Base-by-base conservation (phyloP, 1,140 invertebrate species). In the Pachypeltis micranthus region DNA sequence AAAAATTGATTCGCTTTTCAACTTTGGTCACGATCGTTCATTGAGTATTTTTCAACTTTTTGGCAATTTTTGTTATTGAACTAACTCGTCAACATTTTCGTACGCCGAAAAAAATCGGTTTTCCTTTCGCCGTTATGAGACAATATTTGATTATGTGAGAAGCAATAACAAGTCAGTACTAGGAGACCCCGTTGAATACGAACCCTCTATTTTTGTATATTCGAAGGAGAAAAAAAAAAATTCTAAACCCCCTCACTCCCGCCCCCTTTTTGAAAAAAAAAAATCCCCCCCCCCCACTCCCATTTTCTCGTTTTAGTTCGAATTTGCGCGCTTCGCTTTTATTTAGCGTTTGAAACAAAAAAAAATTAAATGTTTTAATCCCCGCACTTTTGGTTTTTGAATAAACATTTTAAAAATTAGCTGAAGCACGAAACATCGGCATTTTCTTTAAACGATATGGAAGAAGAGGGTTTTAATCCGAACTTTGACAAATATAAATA, bases 141-240 rank as follows among this genome's bases (percentile, higher is more conserved):
- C 70, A 72, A 72, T 70, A 70, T 63, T 63, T 54, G 26, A 60
- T 65, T 61, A 68, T 72, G 70, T 68, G 56, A 65, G 69, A 39
- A 71, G 71, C 70, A 70, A 70, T 70, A 70, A 71, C 69, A 69
- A 16, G 7, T 10, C 31, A 7, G 68, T 70, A 67, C 71, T 72
- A 69, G 70, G 69, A 74, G 71, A 72, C 72, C 73, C 73, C 72
- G 72, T 69, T 64, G 69, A 70, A 74, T 72, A 73, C 70, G 68
- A 73, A 74, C 73, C 73, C 73, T 73, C 74, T 75, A 75, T 75
- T 75, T 75, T 75, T 75, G 71, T 74, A 74, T 72, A 66, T 69
- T 69, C 71, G 67, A 67, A 70, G 70, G 69, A 68, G 68, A 67
- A 69, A 71, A 69, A 71, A 69, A 44, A 63, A 63, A 64, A 39